These are phyloP conservation scores for Narcine bancroftii DNA, from an alignment of 2,113 vertebrate genomes.

Conservation along the genomic window DNA sequence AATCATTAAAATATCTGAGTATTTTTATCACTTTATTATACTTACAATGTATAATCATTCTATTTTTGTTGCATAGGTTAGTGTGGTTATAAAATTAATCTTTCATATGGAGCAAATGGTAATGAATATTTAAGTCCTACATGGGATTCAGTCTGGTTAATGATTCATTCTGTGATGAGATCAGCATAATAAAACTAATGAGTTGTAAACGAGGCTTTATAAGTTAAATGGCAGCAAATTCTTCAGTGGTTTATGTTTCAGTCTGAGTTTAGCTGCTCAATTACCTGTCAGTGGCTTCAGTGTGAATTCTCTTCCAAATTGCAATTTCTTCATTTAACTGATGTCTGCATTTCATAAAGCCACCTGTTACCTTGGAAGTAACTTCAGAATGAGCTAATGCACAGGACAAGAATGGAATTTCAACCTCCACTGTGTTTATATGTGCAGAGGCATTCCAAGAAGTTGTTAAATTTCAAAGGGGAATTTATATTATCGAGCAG, in stretches of 20 bases:
- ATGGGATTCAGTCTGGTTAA: neutral
- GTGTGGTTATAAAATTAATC: constrained; percentile 25
- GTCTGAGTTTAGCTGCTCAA: neutral
- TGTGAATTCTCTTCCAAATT: neutral
- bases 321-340: neutral
- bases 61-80: neutral
- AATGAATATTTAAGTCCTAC: neutral
- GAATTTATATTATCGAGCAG: no score
- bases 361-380: no score
- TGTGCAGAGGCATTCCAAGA: neutral
- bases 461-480: neutral
- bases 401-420: no score
- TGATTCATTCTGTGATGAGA: neutral
- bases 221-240: neutral
- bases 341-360: neutral
- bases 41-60: neutral
- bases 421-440: neutral
- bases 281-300: no score
- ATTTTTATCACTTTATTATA: neutral
- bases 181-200: constrained; percentile 13
- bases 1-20: constrained; percentile 6
- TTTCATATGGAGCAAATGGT: neutral
- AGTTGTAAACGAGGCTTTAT: neutral
- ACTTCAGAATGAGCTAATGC: neutral
- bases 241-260: neutral